Evolutionary conservation across 2,797 vertebrate species (phyloP).

Genomic region (Anguilla marmorata): DNA sequence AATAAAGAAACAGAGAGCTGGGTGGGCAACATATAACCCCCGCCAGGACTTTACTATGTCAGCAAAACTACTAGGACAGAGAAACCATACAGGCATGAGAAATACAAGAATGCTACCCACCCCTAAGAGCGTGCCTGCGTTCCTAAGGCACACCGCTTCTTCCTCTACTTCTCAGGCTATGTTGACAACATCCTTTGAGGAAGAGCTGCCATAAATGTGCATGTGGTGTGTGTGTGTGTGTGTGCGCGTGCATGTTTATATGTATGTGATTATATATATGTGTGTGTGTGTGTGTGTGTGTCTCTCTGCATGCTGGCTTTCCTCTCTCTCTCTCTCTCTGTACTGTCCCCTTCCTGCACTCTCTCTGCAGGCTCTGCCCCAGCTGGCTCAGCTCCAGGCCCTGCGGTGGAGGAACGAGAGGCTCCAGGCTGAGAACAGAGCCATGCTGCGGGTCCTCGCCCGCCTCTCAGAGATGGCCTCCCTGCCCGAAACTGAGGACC

Average conservation of each 20-base stretch:
- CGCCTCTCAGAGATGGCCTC: constrained; percentile 82
- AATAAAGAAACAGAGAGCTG: no score
- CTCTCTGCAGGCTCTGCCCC: constrained; percentile 83
- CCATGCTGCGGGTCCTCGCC: constrained; percentile 87
- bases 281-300: constrained; percentile 37
- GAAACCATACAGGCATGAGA: no score
- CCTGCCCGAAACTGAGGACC: constrained; percentile 86
- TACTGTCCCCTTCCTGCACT: constrained; percentile 58
- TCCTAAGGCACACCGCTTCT: no score
- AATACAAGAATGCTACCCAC: no score
- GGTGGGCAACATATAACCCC: no score
- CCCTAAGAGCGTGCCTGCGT: no score
- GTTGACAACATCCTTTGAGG: no score
- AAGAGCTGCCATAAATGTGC: not conserved
- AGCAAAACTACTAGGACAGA: no score
- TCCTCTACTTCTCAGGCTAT: no score
- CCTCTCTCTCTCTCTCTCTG: constrained; percentile 58
- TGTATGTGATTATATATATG: constrained; percentile 32
- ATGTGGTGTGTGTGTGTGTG: not conserved
- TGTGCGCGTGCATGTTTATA: not conserved
- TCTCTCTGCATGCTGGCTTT: constrained; percentile 46
- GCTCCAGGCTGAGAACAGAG: constrained; percentile 91
- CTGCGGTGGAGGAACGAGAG: constrained; percentile 86
- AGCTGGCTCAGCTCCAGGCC: constrained; percentile 87
- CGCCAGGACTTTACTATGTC: no score